Conservation (phyloP, 2,113 vertebrate species). For the Entelurus aequoreus region DNA sequence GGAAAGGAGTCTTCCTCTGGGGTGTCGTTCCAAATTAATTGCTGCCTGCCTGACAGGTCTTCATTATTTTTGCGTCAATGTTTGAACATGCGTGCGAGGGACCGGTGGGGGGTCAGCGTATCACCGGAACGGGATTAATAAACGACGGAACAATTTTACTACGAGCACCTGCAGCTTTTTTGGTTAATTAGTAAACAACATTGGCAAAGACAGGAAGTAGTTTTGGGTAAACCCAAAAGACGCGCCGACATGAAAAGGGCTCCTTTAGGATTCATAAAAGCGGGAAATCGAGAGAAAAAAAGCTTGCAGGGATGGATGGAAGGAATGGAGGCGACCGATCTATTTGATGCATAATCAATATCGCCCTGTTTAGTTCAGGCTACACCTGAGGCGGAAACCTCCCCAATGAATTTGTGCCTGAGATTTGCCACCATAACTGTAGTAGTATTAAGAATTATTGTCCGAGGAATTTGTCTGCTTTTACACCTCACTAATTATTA, state of each 20-base stretch:
- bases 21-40: background rate
- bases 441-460: too few relatives aligned
- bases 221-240: conserved; percentile 2
- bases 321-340: background rate
- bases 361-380: conserved; percentile 35
- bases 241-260: background rate
- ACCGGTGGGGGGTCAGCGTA: background rate
- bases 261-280: background rate
- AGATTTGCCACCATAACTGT: conserved; percentile 43
- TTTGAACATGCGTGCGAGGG: background rate
- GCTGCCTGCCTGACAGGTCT: background rate
- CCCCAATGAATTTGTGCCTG: conserved; percentile 30
- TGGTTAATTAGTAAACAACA: background rate
- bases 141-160: background rate
- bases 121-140: background rate
- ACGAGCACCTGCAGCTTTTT: background rate
- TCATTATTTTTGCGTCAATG: background rate
- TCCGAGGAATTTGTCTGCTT: too few relatives aligned
- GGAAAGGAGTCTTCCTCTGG: background rate
- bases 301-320: background rate
- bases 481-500: too few relatives aligned
- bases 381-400: conserved; percentile 43
- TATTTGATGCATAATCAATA: conserved; percentile 16
- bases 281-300: background rate
- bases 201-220: background rate